phyloP scores from a whole-genome alignment of 2,113 vertebrate species.

The Lutjanus erythropterus region DNA sequence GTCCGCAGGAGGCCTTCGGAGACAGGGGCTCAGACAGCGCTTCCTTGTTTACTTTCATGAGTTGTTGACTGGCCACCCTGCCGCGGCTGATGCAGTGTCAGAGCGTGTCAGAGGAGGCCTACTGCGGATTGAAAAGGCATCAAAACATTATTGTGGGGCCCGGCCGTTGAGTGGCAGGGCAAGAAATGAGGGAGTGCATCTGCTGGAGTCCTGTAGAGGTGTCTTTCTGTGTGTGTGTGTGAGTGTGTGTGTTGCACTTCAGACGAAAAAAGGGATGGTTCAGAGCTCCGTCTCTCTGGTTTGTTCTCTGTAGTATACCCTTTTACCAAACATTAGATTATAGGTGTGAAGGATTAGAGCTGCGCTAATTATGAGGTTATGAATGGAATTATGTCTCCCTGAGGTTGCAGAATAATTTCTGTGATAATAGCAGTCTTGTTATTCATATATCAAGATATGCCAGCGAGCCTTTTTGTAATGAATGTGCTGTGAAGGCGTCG shows the following conservation, averaged over 20 bases:
- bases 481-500: conserved; percentile 33
- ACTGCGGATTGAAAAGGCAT: conserved; percentile 48
- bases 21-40: conserved; percentile 43
- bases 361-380: conserved; percentile 57
- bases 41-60: conserved; percentile 59
- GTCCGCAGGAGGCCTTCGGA: conserved; percentile 53
- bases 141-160: conserved; percentile 38
- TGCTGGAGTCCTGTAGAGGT: conserved; percentile 6
- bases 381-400: conserved; percentile 60
- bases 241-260: not conserved
- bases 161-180: conserved; percentile 39
- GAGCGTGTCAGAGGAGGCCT: conserved; percentile 32
- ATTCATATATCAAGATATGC: conserved; percentile 68
- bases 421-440: conserved; percentile 60
- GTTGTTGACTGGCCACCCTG: conserved; percentile 58
- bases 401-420: conserved; percentile 58
- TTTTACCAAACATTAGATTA: conserved; percentile 53
- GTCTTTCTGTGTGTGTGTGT: not conserved
- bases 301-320: conserved; percentile 29
- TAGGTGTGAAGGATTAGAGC: conserved; percentile 67
- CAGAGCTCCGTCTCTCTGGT: conserved; percentile 23
- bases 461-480: conserved; percentile 52
- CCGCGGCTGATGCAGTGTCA: conserved; percentile 24
- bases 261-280: conserved; percentile 7
- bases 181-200: conserved; percentile 28